Base-by-base conservation (phyloP, 2,113 vertebrate species). In the Trogon surrucura region DNA sequence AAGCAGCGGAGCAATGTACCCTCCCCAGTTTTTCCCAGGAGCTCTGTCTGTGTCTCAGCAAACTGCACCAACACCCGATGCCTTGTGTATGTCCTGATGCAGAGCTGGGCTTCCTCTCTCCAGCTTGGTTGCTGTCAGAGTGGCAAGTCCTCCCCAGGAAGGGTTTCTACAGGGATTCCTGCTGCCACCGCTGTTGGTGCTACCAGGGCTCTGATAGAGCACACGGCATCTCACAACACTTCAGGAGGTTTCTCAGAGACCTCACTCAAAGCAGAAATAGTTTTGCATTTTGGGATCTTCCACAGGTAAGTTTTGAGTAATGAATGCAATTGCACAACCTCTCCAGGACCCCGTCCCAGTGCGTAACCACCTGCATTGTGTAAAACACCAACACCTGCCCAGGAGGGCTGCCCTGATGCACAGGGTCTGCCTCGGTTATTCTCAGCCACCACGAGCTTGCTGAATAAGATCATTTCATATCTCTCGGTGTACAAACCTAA, bases 51-150 rank as follows among this genome's bases (percentile, higher is more conserved):
- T 41, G 13, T 62, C 77, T 66, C 29, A 87, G 72, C 62, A 75
- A 32, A 60, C 12, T 10, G 19, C 34, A n/a, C 0, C 2, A 80
- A 22, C 29, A 51, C 21, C 10, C 0, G 0, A 16, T 16, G 34
- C n/a, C 27, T 47, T 27, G 9, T 27, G 2, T 16, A 4, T 2
- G 6, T 61, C 25, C 32, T 74, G 10, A 6, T 9, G 10, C 47
- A 79, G 30, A 50, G 12, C 50, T 22, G 38, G 83, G 51, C 34
- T 74, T 16, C n/a, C 22, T 61, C 56, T 9, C 58, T 54, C 34
- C 53, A 30, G 50, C 60, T 45, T 2, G 13, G 60, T 13, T 34
- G 9, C 51, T 32, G 32, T 16, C 32, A 54, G 54, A 9, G 41
- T 32, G 36, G 11, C 47, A 65, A 54, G 50, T 45, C 22, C 23